Evolutionary conservation across 2,797 vertebrate species (phyloP), one percentile per base, ranked within the genome.

Genomic region (Urosaurus nigricauda): DNA sequence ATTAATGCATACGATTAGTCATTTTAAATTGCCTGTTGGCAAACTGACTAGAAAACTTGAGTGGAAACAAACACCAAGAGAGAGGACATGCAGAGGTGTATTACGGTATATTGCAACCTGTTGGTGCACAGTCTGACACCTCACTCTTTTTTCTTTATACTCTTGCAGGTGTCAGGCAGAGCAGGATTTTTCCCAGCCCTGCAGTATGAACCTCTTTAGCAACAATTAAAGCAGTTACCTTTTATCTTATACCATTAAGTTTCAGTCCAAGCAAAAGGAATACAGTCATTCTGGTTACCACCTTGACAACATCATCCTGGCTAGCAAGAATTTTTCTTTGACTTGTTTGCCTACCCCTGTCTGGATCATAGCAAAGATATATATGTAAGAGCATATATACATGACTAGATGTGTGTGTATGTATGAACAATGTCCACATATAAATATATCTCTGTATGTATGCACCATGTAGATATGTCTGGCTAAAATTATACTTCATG

Each of bases 251-350:
- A 65, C 4, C 43, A 53, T 47, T 53, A 63, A n/a, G 9, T 29
- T 35, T 21, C 37, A 19, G 21, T 24, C 17, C 32, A 53, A 53
- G 53, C 60, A 37, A 86, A 53, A 65, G 63, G 70, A 51, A 17
- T 24, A 8, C n/a, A 56, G 21, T 17, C 79, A 14, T 65, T 70
- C 16, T 86, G 13, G 19, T 84, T 84, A 84, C 29, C 17, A 1
- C 21, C 40, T 12, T 77, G 74, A 56, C 4, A 85, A 56, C 56
- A 40, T 35, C n/a, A 21, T 79, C 43, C n/a, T 53, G 35, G 12
- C 65, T 86, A 86, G 32, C 29, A 65, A n/a, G 32, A 79, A 78
- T 43, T 53, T 65, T 58, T 73, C 56, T 85, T 16, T 85, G 26
- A 60, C 37, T 21, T 13, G 26, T 70, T 87, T 70, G 8, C 51